Evolutionary conservation across 2,113 vertebrate species (phyloP).

Genomic region (Nymphicus hollandicus): DNA sequence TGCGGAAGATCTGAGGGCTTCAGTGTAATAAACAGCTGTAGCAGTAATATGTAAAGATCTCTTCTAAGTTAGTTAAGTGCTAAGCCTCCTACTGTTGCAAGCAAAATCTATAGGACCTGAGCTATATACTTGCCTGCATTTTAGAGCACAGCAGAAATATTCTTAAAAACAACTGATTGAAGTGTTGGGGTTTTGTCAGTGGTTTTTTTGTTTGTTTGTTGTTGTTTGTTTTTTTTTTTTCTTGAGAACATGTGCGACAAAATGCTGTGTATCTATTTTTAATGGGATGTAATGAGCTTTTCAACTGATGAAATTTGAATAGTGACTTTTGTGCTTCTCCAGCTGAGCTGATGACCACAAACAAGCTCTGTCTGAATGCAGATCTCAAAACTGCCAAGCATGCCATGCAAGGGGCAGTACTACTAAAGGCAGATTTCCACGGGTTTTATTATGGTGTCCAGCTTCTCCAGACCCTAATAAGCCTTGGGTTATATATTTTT

Average conservation of each 20-base stretch:
- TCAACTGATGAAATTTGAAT: neutral
- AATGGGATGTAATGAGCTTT: neutral
- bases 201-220: neutral
- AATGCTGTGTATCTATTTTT: neutral
- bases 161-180: neutral
- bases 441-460: neutral
- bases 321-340: neutral
- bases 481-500: neutral
- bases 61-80: constrained; percentile 12
- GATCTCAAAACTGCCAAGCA: neutral
- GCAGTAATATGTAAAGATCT: neutral
- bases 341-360: neutral
- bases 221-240: neutral
- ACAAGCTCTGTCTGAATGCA: neutral
- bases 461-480: neutral
- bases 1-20: neutral
- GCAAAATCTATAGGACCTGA: neutral
- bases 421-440: neutral
- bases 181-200: neutral
- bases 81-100: neutral
- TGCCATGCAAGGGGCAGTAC: neutral
- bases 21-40: neutral
- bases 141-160: neutral
- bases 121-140: neutral
- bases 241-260: neutral